These are phyloP conservation scores for Ochropleura plecta DNA, from an alignment of 2,888 invertebrate genomes.

Conservation along the genomic window DNA sequence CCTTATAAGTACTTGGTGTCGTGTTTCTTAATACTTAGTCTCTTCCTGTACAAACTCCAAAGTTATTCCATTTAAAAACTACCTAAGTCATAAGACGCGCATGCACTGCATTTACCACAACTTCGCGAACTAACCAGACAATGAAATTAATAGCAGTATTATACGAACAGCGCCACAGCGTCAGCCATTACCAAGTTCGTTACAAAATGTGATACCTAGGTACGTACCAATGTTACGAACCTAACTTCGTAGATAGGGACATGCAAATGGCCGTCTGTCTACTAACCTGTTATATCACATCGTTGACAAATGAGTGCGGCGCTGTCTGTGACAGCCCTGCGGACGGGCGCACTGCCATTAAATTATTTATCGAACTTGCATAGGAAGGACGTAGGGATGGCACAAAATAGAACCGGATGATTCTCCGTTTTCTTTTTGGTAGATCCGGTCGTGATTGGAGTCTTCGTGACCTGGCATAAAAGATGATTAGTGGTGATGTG, in stretches of 20 bases:
- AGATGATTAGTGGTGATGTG: neutral
- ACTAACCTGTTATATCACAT: conserved; percentile 72
- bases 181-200: conserved; percentile 60
- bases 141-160: conserved; percentile 50
- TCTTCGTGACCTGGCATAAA: conserved; percentile 8
- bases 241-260: conserved; percentile 58
- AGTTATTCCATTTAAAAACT: conserved; percentile 10
- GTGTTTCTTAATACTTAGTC: conserved; percentile 6
- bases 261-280: conserved; percentile 68
- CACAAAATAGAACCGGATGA: conserved; percentile 30
- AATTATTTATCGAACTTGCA: conserved; percentile 73
- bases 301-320: conserved; percentile 80
- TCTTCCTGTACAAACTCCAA: neutral
- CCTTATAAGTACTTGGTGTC: neutral
- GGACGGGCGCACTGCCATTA: conserved; percentile 68
- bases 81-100: conserved; percentile 20
- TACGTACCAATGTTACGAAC: conserved; percentile 54
- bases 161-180: conserved; percentile 30
- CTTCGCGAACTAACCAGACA: conserved; percentile 44
- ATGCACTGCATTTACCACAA: conserved; percentile 26
- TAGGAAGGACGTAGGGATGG: conserved; percentile 36
- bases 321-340: conserved; percentile 74
- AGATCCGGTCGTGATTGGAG: conserved; percentile 18
- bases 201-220: conserved; percentile 67
- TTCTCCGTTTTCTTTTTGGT: conserved; percentile 31